phyloP scores from a whole-genome alignment of 1,140 invertebrate genomes.

The Diorhabda carinulata region DNA sequence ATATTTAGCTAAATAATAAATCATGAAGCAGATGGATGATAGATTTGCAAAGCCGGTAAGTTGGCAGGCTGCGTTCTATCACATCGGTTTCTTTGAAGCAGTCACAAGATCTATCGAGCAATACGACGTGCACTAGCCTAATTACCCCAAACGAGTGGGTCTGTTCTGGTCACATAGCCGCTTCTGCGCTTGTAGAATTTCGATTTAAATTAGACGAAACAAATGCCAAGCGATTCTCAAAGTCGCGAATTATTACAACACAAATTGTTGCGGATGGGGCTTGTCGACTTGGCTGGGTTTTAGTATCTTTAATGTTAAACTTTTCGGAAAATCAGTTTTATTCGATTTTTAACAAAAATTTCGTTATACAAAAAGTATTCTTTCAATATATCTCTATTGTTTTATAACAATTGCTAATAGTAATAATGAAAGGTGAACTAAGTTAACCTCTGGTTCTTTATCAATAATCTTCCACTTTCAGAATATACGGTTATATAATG shows the following conservation, averaged over 20 bases:
- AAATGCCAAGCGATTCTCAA: background rate
- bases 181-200: background rate
- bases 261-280: background rate
- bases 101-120: slow-evolving; percentile 17
- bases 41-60: slow-evolving; percentile 21
- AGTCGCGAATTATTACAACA: slow-evolving; percentile 5
- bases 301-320: background rate
- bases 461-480: background rate
- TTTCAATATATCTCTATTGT: too few species aligned
- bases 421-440: too few species aligned
- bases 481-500: slow-evolving; percentile 1
- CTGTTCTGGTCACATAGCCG: slow-evolving; percentile 3
- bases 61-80: slow-evolving; percentile 17
- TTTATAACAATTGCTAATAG: too few species aligned
- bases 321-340: background rate
- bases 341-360: background rate
- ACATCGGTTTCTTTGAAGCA: slow-evolving; percentile 25
- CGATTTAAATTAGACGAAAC: background rate
- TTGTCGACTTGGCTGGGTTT: too few species aligned
- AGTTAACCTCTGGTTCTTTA: too few species aligned
- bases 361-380: too few species aligned
- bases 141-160: slow-evolving; percentile 18
- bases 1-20: too few species aligned
- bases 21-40: slow-evolving; percentile 10
- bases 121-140: slow-evolving; percentile 17